Percentiles rank a stretch among this genome's conserved stretches.
Conservation (phyloP, 2,113 vertebrate species). For the Potamarius usumacintae region DNA sequence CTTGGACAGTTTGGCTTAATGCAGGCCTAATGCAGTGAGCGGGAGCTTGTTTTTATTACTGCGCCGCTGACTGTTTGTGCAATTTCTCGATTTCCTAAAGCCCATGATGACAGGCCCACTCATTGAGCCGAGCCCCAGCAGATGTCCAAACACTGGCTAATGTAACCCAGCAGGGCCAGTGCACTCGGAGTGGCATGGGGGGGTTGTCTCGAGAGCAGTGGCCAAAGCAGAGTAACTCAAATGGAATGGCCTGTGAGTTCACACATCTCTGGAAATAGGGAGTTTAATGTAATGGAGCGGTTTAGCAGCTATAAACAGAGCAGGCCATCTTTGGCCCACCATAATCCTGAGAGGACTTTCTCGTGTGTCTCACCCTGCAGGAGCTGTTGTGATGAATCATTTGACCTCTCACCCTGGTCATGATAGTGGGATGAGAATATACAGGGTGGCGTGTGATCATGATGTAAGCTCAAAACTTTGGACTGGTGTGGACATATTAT, state of each 20-base stretch:
- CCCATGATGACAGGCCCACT: constrained; percentile 69
- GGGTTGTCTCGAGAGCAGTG: constrained; percentile 36
- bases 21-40: constrained; percentile 72
- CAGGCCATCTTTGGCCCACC: constrained; percentile 77
- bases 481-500: constrained; percentile 21
- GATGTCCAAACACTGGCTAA: constrained; percentile 79
- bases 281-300: constrained; percentile 79
- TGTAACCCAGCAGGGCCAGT: constrained; percentile 64
- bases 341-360: constrained; percentile 85
- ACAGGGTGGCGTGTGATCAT: constrained; percentile 66
- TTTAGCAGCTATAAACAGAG: constrained; percentile 83
- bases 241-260: constrained; percentile 76
- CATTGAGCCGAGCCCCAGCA: constrained; percentile 62
- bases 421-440: constrained; percentile 80
- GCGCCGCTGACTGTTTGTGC: constrained; percentile 75
- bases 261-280: constrained; percentile 66
- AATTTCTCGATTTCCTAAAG: constrained; percentile 74
- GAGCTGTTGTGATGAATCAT: constrained; percentile 95
- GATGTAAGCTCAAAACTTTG: constrained; percentile 8
- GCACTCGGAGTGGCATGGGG: constrained; percentile 16
- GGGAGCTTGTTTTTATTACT: constrained; percentile 75
- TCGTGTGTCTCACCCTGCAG: constrained; percentile 84
- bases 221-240: constrained; percentile 62
- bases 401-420: constrained; percentile 79
- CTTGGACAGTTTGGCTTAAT: constrained; percentile 63